These are phyloP conservation scores for Spheniscus mendiculus DNA, from an alignment of 2,113 vertebrate species.

Conservation along the genomic window DNA sequence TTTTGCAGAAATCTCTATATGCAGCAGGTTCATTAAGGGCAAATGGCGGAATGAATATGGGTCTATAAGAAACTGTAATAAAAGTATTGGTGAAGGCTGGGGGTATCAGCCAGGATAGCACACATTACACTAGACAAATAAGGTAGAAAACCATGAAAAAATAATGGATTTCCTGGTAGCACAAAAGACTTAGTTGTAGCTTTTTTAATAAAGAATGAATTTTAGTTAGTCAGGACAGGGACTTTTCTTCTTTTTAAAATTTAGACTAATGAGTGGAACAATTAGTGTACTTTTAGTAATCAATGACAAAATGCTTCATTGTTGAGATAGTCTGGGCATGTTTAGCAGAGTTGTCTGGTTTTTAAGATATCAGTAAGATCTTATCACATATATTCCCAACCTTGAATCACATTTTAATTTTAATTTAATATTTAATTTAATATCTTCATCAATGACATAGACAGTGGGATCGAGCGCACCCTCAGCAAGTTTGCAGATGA, in stretches of 20 bases:
- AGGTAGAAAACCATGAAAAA: neutral
- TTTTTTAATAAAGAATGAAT: slow-evolving; percentile 41
- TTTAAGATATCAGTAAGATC: neutral
- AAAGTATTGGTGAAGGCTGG: neutral
- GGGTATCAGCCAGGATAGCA: neutral
- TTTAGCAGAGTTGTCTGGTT: neutral
- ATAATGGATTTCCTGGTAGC: slow-evolving; percentile 28
- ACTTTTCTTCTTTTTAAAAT: neutral
- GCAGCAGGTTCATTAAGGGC: slow-evolving; percentile 36
- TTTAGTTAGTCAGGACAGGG: neutral
- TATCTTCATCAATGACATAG: too few relatives aligned
- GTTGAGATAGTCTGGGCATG: neutral
- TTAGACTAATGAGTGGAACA: neutral
- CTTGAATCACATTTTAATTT: neutral
- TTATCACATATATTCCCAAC: neutral
- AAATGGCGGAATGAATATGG: slow-evolving; percentile 34
- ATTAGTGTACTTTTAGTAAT: neutral
- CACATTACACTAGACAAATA: neutral
- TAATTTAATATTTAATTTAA: too few relatives aligned
- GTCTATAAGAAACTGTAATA: neutral
- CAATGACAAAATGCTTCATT: neutral
- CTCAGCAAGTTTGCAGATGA: too few relatives aligned
- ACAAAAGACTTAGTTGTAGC: neutral
- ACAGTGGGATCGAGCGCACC: too few relatives aligned
- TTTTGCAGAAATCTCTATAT: slow-evolving; percentile 57